Evolutionary conservation across 2,888 invertebrate species (phyloP), one percentile per base, ranked within the genome.

Genomic region (Cephus sareptanus): DNA sequence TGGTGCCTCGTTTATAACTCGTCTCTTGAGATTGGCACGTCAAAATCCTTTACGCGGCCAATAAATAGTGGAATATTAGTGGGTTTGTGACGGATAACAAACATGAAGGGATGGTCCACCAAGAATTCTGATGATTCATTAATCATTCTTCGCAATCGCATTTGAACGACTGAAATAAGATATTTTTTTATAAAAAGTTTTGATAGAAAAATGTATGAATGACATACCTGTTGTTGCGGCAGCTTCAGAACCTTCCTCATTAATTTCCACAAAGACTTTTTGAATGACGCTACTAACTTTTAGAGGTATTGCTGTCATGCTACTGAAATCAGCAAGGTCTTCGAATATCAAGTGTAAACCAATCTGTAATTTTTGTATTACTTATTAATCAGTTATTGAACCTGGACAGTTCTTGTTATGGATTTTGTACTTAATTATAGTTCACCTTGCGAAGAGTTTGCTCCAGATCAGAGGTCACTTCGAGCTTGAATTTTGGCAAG

Each of bases 191-290:
- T 12, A 11, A 35, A 33, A 34, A 76, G 70, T 33, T 74, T 71
- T 78, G 15, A 76, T 9, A n/a, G 33, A 78, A 74, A 74, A 77
- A 37, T 40, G 75, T 11, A 30, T 70, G 13, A 12, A 6, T 70
- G 12, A 30, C 70, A 11, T 87, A 93, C 93, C 93, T 82, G 94
- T 93, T 35, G 92, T 93, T 15, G 93, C 94, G 56, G 93, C 93
- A 69, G 94, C 94, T 88, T 94, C 94, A 11, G 92, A 93, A 33
- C 94, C 94, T 85, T 93, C 90, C 87, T 94, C 94, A 81, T 93
- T 92, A 4, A 94, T 92, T 81, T 93, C 92, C 76, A 94, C 90
- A 82, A 92, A 92, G 4, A 93, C 92, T 87, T 94, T 94, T 85
- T 94, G 94, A n/a, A 93, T 84, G 12, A 92, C 91, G 79, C 92